Conservation (phyloP, 2,113 vertebrate genomes). For the Rynchops niger region DNA sequence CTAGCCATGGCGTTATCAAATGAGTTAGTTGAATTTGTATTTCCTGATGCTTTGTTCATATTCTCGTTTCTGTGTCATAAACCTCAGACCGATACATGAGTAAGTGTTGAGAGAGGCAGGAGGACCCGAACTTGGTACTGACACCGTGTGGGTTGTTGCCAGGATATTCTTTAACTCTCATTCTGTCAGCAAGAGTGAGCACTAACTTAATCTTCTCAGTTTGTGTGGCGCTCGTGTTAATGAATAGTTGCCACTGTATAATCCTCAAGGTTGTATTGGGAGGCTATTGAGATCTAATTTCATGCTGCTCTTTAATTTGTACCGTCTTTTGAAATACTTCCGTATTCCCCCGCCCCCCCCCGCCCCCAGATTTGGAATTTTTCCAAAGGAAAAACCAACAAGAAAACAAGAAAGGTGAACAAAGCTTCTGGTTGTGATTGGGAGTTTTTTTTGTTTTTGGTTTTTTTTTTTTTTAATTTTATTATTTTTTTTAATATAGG, state of each 20-base stretch:
- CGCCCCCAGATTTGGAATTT: background rate
- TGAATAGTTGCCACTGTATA: conserved; percentile 49
- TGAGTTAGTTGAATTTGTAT: background rate
- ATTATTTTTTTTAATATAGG: background rate
- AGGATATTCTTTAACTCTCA: background rate
- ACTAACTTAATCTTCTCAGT: conserved; percentile 18
- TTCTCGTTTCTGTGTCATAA: background rate
- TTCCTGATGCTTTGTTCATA: background rate
- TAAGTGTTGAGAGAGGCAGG: conserved; percentile 24
- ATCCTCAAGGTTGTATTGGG: background rate
- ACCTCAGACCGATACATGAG: background rate
- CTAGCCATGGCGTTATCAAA: rapidly evolving
- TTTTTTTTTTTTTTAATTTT: no score
- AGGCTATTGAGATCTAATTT: conserved; percentile 29
- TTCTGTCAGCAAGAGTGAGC: background rate
- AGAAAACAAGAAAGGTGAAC: background rate
- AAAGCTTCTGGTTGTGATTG: background rate
- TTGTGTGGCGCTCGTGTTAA: background rate
- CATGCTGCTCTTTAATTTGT: conserved; percentile 30
- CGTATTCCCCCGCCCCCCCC: background rate
- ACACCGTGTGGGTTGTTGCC: conserved; percentile 6
- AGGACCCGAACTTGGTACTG: conserved; percentile 2
- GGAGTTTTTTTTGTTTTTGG: background rate
- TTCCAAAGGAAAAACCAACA: background rate
- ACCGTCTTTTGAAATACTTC: background rate